Evolutionary conservation across 2,797 vertebrate species (phyloP).

Genomic region (Neosilurus mollespiculum): DNA sequence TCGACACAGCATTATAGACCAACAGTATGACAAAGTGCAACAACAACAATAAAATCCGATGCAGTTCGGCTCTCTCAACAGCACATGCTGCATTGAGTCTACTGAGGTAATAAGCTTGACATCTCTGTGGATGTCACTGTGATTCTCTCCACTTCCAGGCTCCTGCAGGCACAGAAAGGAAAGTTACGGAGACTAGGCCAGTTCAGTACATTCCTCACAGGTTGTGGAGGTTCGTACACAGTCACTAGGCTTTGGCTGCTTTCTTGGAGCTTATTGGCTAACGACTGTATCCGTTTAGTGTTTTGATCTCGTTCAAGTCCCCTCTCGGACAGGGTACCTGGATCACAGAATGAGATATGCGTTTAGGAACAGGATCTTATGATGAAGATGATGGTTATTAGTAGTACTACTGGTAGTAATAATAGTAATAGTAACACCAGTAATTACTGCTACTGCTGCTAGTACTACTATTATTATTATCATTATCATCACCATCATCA

Average conservation of each 20-base stretch:
- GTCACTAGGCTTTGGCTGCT: conserved; percentile 41
- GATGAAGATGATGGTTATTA: neutral
- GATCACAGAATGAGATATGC: conserved; percentile 14
- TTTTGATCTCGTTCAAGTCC: conserved; percentile 62
- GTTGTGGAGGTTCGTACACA: conserved; percentile 60
- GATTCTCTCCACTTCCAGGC: conserved; percentile 53
- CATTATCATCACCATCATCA: no score
- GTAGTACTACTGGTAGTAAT: neutral
- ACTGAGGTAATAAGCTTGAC: conserved; percentile 61
- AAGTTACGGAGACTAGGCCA: conserved; percentile 61
- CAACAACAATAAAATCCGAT: neutral
- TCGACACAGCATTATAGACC: neutral
- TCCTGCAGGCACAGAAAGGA: conserved; percentile 73
- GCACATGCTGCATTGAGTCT: neutral
- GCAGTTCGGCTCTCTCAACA: neutral
- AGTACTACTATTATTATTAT: no score
- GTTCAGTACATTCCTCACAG: conserved; percentile 58
- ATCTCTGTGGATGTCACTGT: conserved; percentile 61
- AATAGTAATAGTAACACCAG: no score
- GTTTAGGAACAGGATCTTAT: neutral
- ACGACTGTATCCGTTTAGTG: conserved; percentile 26
- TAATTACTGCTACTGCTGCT: no score
- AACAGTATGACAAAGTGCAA: neutral
- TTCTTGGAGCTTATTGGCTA: neutral
- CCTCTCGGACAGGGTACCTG: conserved; percentile 76